Evolutionary conservation across 2,888 invertebrate species (phyloP).

Genomic region (Autographa gamma): DNA sequence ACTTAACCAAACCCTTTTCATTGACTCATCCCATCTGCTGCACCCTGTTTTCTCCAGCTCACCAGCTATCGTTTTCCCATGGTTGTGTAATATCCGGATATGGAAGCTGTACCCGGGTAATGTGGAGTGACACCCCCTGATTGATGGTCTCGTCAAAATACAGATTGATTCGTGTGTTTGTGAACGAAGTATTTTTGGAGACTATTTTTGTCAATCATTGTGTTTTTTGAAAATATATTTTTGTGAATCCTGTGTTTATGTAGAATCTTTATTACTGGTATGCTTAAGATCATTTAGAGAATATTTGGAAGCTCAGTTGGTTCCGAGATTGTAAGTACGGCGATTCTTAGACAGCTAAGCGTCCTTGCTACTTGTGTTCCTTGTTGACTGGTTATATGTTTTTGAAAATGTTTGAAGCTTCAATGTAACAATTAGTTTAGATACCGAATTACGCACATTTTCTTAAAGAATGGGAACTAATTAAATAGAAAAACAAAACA

Average conservation of each 20-base stretch:
- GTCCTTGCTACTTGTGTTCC: too few species aligned
- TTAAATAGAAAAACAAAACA: neutral
- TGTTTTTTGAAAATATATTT: slow-evolving; percentile 54
- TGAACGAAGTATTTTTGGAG: slow-evolving; percentile 61
- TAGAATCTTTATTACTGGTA: too few species aligned
- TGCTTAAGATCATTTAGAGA: too few species aligned
- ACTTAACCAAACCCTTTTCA: slow-evolving; percentile 8
- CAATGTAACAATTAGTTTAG: too few species aligned
- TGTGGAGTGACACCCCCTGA: slow-evolving; percentile 73
- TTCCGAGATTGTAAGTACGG: too few species aligned
- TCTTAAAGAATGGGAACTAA: too few species aligned
- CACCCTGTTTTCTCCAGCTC: slow-evolving; percentile 31
- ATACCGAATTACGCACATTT: too few species aligned
- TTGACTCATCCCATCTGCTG: slow-evolving; percentile 20
- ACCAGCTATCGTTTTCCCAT: slow-evolving; percentile 41
- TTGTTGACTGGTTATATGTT: too few species aligned
- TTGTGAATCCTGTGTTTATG: slow-evolving; percentile 15
- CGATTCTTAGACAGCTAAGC: too few species aligned
- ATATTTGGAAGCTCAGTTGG: too few species aligned
- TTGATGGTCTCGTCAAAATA: slow-evolving; percentile 69
- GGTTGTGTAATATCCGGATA: slow-evolving; percentile 34
- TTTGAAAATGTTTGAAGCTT: too few species aligned
- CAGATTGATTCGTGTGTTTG: slow-evolving; percentile 70
- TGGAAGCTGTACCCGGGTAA: slow-evolving; percentile 73
- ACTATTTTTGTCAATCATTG: slow-evolving; percentile 14